Evolutionary conservation across 1,140 invertebrate genomes (phyloP).

Genomic region (Zaprionus kolodkinae): DNA sequence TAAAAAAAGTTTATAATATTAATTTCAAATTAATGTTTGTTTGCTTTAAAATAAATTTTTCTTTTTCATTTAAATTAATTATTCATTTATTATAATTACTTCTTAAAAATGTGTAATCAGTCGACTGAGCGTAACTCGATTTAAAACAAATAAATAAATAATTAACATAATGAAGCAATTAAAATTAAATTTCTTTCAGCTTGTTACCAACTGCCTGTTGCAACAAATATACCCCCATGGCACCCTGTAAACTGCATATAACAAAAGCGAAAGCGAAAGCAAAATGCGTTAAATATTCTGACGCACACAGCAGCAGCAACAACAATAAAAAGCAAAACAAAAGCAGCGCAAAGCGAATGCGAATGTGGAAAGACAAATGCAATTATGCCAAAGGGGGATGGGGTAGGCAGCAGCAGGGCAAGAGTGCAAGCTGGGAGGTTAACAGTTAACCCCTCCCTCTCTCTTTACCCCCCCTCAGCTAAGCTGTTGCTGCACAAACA

Average conservation of each 20-base stretch:
- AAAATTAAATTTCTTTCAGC: not conserved
- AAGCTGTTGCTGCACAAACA: slow-evolving; percentile 44
- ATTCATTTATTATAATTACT: too few species aligned
- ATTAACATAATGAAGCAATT: too few species aligned
- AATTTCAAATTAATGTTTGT: too few species aligned
- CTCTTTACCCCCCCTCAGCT: not conserved
- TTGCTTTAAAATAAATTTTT: too few species aligned
- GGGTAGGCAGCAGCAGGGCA: not conserved
- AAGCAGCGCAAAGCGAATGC: slow-evolving; percentile 24
- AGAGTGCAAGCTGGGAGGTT: not conserved
- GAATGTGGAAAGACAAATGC: slow-evolving; percentile 65
- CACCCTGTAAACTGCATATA: not conserved
- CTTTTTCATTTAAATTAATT: too few species aligned
- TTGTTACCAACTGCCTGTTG: not conserved
- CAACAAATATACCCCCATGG: slow-evolving; percentile 1
- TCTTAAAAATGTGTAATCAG: too few species aligned
- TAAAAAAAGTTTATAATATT: too few species aligned
- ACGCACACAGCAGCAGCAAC: slow-evolving; percentile 27
- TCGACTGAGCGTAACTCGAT: too few species aligned
- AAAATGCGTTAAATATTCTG: slow-evolving; percentile 41
- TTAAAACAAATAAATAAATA: too few species aligned
- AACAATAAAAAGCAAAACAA: not conserved
- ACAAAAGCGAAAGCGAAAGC: slow-evolving; percentile 14
- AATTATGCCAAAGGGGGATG: slow-evolving; percentile 53
- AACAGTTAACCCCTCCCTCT: slow-evolving; percentile 19